Evolutionary conservation across 2,113 vertebrate species (phyloP).

Genomic region (Pachypanchax playfairii): DNA sequence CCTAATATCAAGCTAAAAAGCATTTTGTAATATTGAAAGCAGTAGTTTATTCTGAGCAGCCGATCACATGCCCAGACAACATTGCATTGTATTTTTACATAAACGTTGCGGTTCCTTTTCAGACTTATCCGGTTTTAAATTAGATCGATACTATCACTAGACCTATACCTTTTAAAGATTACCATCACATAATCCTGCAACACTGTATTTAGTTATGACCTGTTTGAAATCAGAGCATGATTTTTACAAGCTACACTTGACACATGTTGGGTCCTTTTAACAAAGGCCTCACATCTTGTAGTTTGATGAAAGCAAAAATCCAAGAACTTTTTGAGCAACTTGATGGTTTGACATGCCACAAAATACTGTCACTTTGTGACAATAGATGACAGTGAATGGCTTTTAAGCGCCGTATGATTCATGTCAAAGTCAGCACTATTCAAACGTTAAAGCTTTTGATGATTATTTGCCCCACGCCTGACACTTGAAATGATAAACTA

Average conservation of each 20-base stretch:
- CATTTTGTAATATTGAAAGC: too few species aligned
- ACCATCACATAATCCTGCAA: too few species aligned
- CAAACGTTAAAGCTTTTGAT: constrained; percentile 18
- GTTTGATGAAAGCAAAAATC: constrained; percentile 22
- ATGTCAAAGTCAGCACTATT: constrained; percentile 32
- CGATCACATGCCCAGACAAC: too few species aligned
- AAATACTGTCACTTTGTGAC: constrained; percentile 41
- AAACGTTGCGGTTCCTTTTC: too few species aligned
- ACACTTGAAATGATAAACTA: constrained; percentile 19
- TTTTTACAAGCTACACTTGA: background rate
- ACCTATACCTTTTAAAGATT: too few species aligned
- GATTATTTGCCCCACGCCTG: constrained; percentile 29
- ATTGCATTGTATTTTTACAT: too few species aligned
- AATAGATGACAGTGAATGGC: constrained; percentile 32
- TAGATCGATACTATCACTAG: too few species aligned
- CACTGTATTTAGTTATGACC: too few species aligned
- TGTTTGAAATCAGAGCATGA: background rate
- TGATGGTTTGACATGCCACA: constrained; percentile 42
- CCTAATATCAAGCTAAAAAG: too few species aligned
- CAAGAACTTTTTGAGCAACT: constrained; percentile 23
- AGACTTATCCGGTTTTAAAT: too few species aligned
- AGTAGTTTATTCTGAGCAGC: too few species aligned
- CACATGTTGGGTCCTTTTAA: constrained; percentile 6
- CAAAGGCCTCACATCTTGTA: background rate
- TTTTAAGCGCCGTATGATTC: constrained; percentile 31